Evolutionary conservation across 1,140 invertebrate species (phyloP).

Genomic region (Dendroctonus valens): DNA sequence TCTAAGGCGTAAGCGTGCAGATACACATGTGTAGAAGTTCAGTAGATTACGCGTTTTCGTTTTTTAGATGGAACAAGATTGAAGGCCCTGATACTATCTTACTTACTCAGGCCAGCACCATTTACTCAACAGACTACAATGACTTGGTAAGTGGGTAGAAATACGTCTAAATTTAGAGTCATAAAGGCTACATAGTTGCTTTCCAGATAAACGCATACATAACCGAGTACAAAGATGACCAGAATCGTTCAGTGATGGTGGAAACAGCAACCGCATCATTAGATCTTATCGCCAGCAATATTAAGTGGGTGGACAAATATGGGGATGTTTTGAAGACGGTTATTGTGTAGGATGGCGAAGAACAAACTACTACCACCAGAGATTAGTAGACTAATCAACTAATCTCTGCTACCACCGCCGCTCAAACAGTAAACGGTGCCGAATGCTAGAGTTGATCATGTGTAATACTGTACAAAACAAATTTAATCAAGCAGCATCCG

Average conservation of each 20-base stretch:
- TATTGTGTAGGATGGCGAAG: conserved; percentile 9
- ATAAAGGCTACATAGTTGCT: neutral
- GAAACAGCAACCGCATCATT: neutral
- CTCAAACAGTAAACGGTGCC: too few relatives aligned
- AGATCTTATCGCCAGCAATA: neutral
- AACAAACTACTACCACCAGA: neutral
- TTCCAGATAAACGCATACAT: conserved; percentile 1
- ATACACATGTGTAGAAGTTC: too few relatives aligned
- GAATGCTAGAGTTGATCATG: too few relatives aligned
- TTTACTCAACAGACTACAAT: neutral
- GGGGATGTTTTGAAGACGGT: conserved; percentile 7
- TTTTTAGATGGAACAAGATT: conserved; percentile 2
- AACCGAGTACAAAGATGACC: neutral
- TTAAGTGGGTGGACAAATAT: conserved; percentile 6
- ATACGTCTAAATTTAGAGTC: neutral
- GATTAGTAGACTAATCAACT: too few relatives aligned
- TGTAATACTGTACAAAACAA: neutral
- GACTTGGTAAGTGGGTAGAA: neutral
- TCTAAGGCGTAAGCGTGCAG: too few relatives aligned
- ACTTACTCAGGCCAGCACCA: neutral
- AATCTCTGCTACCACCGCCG: too few relatives aligned
- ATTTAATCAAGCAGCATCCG: too few relatives aligned
- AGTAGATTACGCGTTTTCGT: too few relatives aligned
- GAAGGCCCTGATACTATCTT: neutral
- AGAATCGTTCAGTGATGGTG: neutral